Base-by-base conservation (phyloP, 1,140 invertebrate genomes). In the Lamellibrachia luymesi region DNA sequence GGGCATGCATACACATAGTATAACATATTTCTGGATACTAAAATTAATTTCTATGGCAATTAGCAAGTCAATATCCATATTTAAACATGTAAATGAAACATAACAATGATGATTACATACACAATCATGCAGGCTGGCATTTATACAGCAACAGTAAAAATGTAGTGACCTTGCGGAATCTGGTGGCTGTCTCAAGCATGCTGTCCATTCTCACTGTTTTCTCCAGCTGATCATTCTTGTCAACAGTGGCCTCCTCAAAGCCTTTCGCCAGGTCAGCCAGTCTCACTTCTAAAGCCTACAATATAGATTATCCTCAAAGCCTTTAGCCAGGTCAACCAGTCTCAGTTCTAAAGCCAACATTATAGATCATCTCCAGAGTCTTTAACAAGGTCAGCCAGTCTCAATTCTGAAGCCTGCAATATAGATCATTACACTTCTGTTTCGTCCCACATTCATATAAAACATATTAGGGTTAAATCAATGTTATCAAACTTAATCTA, bases 171-270 rank as follows among this genome's bases (percentile, higher is more conserved):
- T 95, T 95, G 94, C 95, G 95, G 1, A 96, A 94, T 93, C 95
- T 94, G n/a, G 95, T 95, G 90, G 96, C 96, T 6, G 95, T 96
- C 90, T 96, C 95, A 52, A 96, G 93, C 94, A 95, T 96, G 51
- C 96, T 95, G 93, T 95, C 95, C 95, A 96, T 96, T 90, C 95
- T 95, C 0, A 95, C 93, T 2, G 95, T 96, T 92, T 96, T 96
- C 93, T 96, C 95, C 93, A 96, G 95, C 94, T 96, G 96, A 91
- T 96, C 95, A 94, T 96, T 96, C 93, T 96, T 96, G 93, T 96
- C 96, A 90, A 96, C 95, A 0, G 96, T 96, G 0, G 96, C 96
- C 93, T 96, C 96, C 93, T 96, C 96, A 95, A 96, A 96, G 7
- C 95, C 95, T 93, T 94, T 94, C 2, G 95, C 95, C 90, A 96